These are phyloP conservation scores for Artibeus jamaicensis DNA, from an alignment of 2,797 vertebrate genomes.

Conservation along the genomic window DNA sequence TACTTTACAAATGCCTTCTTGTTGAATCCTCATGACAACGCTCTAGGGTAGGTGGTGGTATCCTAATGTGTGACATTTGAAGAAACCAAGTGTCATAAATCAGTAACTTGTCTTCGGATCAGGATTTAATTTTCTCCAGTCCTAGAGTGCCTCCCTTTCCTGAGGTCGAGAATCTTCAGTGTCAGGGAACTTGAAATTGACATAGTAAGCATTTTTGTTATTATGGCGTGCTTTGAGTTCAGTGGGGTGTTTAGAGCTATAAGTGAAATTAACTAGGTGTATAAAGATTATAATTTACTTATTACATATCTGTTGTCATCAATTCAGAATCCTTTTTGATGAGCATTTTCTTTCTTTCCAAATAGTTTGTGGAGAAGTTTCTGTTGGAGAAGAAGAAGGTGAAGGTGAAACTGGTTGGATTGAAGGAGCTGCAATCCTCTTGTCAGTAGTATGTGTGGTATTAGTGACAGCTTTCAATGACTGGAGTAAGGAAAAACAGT, in stretches of 20 bases:
- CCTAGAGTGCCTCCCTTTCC: neutral
- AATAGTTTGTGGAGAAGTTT: conserved; percentile 92
- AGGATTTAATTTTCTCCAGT: neutral
- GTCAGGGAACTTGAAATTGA: conserved; percentile 2
- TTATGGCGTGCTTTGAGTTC: neutral
- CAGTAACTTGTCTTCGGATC: neutral
- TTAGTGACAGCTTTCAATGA: conserved; percentile 99
- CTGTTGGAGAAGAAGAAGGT: conserved; percentile 91
- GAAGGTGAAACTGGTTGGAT: conserved; percentile 98
- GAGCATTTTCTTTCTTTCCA: conserved; percentile 64
- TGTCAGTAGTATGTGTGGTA: conserved; percentile 97
- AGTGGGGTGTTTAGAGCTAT: neutral
- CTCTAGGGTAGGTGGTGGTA: neutral
- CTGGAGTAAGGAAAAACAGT: conserved; percentile 99
- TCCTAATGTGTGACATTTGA: neutral
- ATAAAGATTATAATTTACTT: neutral
- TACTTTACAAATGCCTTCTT: neutral
- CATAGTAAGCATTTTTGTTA: neutral
- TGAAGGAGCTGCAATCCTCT: conserved; percentile 96
- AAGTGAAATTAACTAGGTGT: neutral
- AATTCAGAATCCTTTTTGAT: conserved; percentile 2
- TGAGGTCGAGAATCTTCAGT: neutral
- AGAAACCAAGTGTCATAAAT: neutral
- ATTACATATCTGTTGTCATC: neutral
- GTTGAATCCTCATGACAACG: neutral